Evolutionary conservation across 2,797 vertebrate species (phyloP), one percentile per base, ranked within the genome.

Genomic region (Danio jaintianensis): DNA sequence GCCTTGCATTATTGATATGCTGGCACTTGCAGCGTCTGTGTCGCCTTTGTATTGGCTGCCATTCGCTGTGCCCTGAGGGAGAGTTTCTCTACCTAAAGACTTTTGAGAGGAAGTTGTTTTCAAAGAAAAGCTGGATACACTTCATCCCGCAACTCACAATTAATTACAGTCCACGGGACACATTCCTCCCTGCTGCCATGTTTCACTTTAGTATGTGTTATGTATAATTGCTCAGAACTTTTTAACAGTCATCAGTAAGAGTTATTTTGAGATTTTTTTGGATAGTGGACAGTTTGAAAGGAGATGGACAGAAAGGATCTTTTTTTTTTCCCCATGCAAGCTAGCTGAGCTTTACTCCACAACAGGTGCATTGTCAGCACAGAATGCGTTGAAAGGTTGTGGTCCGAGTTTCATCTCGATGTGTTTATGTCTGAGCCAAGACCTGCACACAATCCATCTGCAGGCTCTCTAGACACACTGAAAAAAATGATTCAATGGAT

Each of bases 1-100:
- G 13, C 22, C 45, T 42, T 83, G 71, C 53, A 83, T 81, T 72
- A 85, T 79, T 79, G 47, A 79, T 79, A 66, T 6, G 6, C 22
- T 82, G 67, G 16, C 75, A 63, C 22, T 40, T 56, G 58, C n/a
- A 10, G 5, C 45, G 20, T 43, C 56, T 64, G 4, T 71, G 22
- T 55, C 42, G 9, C 64, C 40, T 29, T 70, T 78, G n/a, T 78
- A 42, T 78, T 61, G 8, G 66, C 7, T 61, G 45, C 12, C 45
- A 53, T 79, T 62, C 36, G n/a, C 13, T n/a, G 40, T 22, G 58
- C 43, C 55, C 4, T 70, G 10, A 52, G n/a, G 55, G 15, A 62
- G 12, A 43, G 47, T 63, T 72, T 53, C 29, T 29, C 62, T 29
- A 71, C 9, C 15, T 52, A 52, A 63, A 63, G 47, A 18, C 16